These are phyloP conservation scores for Harmothoe impar DNA, from an alignment of 2,888 invertebrate species.

Conservation along the genomic window DNA sequence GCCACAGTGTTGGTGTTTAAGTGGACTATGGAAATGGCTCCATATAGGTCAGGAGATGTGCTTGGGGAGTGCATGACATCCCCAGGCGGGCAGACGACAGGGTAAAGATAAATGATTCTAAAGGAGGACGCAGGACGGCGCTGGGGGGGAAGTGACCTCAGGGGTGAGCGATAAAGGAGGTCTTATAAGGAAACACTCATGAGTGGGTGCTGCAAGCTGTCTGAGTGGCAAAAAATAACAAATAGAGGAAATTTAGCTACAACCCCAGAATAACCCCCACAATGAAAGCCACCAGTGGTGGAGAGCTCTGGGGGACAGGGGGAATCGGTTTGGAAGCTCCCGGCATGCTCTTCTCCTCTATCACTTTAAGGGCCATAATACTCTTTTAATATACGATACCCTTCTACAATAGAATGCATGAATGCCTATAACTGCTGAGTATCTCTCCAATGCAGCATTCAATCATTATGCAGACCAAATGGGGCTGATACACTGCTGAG, in stretches of 20 bases:
- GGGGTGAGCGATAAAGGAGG: conserved; percentile 27
- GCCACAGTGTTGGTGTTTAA: background rate
- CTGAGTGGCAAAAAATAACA: background rate
- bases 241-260: background rate
- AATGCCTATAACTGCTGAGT: too few species aligned
- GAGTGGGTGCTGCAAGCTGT: background rate
- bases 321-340: too few species aligned
- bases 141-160: background rate
- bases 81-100: conserved; percentile 33
- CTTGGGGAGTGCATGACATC: background rate
- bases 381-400: too few species aligned
- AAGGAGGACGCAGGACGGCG: background rate
- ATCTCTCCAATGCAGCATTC: too few species aligned
- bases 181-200: conserved; percentile 33
- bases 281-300: background rate
- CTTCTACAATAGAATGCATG: too few species aligned
- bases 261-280: background rate
- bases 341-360: too few species aligned
- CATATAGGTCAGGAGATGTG: background rate
- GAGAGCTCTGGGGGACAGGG: too few species aligned
- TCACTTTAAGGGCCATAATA: too few species aligned
- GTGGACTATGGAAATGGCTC: background rate
- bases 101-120: conserved; percentile 39
- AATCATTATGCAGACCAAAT: too few species aligned
- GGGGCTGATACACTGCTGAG: too few species aligned